phyloP scores from a whole-genome alignment of 2,797 vertebrate genomes.

The Yasuhikotakia modesta region DNA sequence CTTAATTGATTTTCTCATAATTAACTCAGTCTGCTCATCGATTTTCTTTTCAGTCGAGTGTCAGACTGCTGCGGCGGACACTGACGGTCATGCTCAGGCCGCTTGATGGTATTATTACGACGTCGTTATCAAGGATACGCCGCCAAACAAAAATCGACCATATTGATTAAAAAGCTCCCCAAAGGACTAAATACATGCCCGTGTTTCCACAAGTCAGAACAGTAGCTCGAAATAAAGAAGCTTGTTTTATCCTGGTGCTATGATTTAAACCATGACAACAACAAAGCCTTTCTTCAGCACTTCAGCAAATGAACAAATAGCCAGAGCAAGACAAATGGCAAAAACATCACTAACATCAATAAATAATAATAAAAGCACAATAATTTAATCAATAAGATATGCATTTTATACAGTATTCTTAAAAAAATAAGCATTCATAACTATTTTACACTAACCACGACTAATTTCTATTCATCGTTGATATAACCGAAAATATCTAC shows the following conservation, averaged over 20 bases:
- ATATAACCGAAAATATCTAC: background rate
- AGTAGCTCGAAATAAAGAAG: background rate
- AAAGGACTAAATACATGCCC: constrained; percentile 58
- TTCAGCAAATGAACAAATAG: no score
- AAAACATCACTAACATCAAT: background rate
- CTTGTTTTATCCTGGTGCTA: background rate
- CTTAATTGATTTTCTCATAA: constrained; percentile 87
- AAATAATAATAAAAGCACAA: no score
- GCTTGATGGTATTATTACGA: constrained; percentile 70
- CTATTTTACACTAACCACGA: no score
- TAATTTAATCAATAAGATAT: no score
- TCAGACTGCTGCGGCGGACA: constrained; percentile 1
- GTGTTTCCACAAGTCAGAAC: constrained; percentile 34
- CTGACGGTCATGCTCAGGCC: constrained; percentile 54
- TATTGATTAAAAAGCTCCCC: constrained; percentile 70
- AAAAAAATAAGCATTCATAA: background rate
- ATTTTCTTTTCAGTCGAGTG: constrained; percentile 75
- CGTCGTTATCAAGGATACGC: constrained; percentile 68
- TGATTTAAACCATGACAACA: background rate
- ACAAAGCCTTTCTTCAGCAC: background rate
- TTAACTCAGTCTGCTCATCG: constrained; percentile 84
- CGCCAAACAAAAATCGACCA: constrained; percentile 73
- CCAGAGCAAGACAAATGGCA: background rate
- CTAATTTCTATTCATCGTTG: background rate
- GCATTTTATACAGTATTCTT: no score